phyloP scores from a whole-genome alignment of 2,113 vertebrate species.

The Saimiri boliviensis region DNA sequence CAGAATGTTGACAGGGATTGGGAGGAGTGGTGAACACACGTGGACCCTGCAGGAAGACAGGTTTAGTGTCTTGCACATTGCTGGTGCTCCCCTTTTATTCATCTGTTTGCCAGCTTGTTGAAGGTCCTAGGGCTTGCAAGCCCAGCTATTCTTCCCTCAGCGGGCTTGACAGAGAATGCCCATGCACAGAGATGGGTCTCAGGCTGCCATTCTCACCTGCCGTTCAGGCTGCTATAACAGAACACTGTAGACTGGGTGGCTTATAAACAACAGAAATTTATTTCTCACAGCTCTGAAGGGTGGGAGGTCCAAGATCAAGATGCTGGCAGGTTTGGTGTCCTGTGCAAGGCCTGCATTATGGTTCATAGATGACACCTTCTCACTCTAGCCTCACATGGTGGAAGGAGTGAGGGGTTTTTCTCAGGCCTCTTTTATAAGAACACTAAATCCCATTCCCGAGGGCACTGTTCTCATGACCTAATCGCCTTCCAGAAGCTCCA shows the following conservation, averaged over 20 bases:
- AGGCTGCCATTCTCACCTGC: not conserved
- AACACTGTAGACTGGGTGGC: not conserved
- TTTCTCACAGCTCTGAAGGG: not conserved
- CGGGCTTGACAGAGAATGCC: not conserved
- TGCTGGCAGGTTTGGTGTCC: not conserved
- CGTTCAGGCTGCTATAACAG: not conserved
- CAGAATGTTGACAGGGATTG: not conserved
- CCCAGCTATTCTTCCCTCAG: not conserved
- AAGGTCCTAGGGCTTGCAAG: not conserved
- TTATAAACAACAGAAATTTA: not conserved
- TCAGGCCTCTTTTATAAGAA: not conserved
- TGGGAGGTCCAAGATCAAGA: not conserved
- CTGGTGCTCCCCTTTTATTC: rapidly evolving
- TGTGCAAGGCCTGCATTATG: not conserved
- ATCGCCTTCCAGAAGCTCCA: not conserved
- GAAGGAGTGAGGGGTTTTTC: not conserved
- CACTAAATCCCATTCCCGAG: no score
- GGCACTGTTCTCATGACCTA: not conserved
- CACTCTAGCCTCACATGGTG: not conserved
- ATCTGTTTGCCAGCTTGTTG: not conserved
- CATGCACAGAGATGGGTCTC: no score
- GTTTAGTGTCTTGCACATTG: not conserved
- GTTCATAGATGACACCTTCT: not conserved
- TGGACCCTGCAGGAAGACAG: not conserved
- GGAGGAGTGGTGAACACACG: not conserved